Evolutionary conservation across 2,797 vertebrate species (phyloP).

Genomic region (Eulemur coronatus): DNA sequence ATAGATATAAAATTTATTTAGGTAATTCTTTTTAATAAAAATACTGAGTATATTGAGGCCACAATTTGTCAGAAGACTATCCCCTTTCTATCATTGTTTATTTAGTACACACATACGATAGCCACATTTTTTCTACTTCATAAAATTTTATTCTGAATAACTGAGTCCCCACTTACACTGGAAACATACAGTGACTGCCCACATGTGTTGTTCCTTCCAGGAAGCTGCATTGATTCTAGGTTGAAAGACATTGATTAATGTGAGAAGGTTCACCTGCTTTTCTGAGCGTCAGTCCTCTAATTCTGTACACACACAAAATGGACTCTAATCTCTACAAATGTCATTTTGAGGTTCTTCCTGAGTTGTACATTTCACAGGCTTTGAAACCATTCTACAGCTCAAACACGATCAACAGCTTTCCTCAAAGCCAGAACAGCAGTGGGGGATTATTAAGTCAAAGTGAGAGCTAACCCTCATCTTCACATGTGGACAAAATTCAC

Average conservation of each 20-base stretch:
- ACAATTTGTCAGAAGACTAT: background rate
- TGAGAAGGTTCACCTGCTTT: background rate
- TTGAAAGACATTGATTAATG: constrained; percentile 24
- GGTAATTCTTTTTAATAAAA: background rate
- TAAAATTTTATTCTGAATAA: background rate
- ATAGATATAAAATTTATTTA: background rate
- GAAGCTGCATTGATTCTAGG: background rate
- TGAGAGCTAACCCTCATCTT: background rate
- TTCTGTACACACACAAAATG: background rate
- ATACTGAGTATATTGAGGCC: background rate
- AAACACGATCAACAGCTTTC: background rate
- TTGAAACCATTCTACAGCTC: background rate
- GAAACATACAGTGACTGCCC: background rate
- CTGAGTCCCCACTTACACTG: background rate
- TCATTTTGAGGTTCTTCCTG: background rate
- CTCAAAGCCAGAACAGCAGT: background rate
- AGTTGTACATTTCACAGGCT: constrained; percentile 9
- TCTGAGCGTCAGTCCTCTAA: background rate
- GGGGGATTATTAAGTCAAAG: background rate
- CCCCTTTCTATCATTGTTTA: background rate
- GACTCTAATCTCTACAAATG: constrained; percentile 22
- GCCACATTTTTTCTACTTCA: background rate
- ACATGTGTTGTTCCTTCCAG: background rate
- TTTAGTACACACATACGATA: background rate
- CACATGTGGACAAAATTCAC: background rate